Evolutionary conservation across 1,140 invertebrate genomes (phyloP).

Genomic region (Caligus rogercresseyi): DNA sequence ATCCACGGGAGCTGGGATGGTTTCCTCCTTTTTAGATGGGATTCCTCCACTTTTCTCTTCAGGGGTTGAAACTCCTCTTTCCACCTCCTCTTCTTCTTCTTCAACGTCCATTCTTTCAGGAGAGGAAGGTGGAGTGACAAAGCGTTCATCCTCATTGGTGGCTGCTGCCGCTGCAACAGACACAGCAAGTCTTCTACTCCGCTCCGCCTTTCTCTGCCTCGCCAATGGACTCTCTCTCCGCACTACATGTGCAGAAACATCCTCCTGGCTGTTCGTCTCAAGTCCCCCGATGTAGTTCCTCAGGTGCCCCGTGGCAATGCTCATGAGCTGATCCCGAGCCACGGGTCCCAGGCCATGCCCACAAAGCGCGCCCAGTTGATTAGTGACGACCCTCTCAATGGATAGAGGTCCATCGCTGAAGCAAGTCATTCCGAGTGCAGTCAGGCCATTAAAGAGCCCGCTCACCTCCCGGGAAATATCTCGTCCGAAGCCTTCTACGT

Average conservation of each 20-base stretch:
- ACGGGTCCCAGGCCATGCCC: constrained; percentile 21
- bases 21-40: too few species aligned
- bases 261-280: neutral
- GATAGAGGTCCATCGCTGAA: constrained; percentile 1
- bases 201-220: neutral
- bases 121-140: constrained; percentile 9
- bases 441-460: neutral
- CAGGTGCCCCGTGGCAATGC: constrained; percentile 21
- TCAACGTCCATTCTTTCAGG: constrained; percentile 4
- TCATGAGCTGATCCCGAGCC: constrained; percentile 21
- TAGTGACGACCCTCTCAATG: neutral
- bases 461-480: neutral
- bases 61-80: too few species aligned
- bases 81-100: too few species aligned
- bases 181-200: neutral
- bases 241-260: constrained; percentile 24
- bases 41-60: too few species aligned
- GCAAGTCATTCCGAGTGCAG: neutral
- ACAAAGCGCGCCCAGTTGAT: constrained; percentile 10
- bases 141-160: constrained; percentile 16
- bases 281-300: constrained; percentile 20
- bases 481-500: neutral
- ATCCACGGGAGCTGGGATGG: too few species aligned
- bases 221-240: neutral
- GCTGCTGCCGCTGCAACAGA: neutral